A percentile compares a stretch with the other conserved stretches of the same genome.
phyloP scores from a whole-genome alignment of 2,888 invertebrate genomes.

The Athetis lepigone region DNA sequence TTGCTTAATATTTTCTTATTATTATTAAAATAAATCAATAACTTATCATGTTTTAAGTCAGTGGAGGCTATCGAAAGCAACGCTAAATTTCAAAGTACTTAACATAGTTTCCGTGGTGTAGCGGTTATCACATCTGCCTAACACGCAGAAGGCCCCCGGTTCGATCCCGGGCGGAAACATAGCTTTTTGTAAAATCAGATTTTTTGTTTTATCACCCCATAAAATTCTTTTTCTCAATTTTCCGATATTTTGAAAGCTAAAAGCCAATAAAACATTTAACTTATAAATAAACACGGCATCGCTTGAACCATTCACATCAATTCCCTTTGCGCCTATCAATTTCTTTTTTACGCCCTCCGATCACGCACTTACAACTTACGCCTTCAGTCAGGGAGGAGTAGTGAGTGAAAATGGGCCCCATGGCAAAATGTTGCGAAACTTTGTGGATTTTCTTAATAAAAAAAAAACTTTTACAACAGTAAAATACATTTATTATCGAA shows the following conservation, averaged over 20 bases:
- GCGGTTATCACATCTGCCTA: conserved; percentile 98
- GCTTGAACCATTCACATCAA: conserved; percentile 13
- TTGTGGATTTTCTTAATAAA: too few species aligned
- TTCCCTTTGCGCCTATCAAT: conserved; percentile 29
- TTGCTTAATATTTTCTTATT: neutral
- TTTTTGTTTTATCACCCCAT: neutral
- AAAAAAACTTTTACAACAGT: too few species aligned
- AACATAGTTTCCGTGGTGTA: conserved; percentile 94
- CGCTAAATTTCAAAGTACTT: rapidly evolving
- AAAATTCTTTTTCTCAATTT: neutral
- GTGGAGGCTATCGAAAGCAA: neutral
- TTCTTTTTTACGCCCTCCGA: conserved; percentile 14
- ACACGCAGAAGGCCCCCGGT: conserved; percentile 97
- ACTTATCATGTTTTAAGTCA: too few species aligned
- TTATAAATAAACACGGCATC: conserved; percentile 34
- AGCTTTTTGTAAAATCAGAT: conserved; percentile 55
- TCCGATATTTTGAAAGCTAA: neutral
- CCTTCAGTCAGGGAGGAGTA: conserved; percentile 19
- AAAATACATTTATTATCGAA: too few species aligned
- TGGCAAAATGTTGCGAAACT: too few species aligned
- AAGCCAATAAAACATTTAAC: neutral
- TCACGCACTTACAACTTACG: conserved; percentile 39
- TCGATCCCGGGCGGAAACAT: conserved; percentile 96
- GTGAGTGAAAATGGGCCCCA: too few species aligned
- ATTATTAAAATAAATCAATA: too few species aligned